Base-by-base conservation (phyloP, 2,797 vertebrate genomes). In the Pelodytes ibericus region DNA sequence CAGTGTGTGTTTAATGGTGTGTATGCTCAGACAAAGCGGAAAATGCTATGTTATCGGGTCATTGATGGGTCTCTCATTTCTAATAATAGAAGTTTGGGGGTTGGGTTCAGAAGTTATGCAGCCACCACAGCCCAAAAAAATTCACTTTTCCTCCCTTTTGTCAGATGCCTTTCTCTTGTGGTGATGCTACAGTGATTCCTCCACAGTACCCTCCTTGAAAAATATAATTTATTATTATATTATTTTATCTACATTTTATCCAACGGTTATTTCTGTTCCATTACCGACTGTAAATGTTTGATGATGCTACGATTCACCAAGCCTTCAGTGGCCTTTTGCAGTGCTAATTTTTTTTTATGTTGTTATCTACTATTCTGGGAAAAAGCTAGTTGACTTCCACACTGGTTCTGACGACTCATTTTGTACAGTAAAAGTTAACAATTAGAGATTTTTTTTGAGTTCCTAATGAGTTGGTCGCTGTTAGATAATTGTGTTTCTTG, bases 1-100 rank as follows among this genome's bases (percentile, higher is more conserved):
- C 60, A 24, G 18, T 44, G 18, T 72, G 57, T 72, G 25, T 44
- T 59, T 30, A 31, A 62, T 60, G 30, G 16, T 44, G 56, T 71
- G 68, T 71, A 20, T 71, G 11, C 36, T 60, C 5, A 72, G 41
- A 26, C 70, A 62, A 72, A 41, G 22, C 24, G 18, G 4, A 60
- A 44, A 60, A 53, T 70, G 15, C 5, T n/a, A 9, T 47, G 53
- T 60, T 53, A 47, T 60, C 26, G 10, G 56, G 57, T 60, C 60
- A 39, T 10, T 41, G 16, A 18, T 33, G 18, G 44, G 59, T 47
- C 25, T 36, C 9, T 1, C 25, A 24, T 10, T 51, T 60, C 26
- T 61, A 22, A 49, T 39, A 72, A 61, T 47, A 71, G 26, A 49
- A 20, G 44, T 49, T 49, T 36, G 13, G 41, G 41, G 13, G 41